Base-by-base conservation (phyloP, 2,888 invertebrate genomes). In the Trichopria drosophilae region DNA sequence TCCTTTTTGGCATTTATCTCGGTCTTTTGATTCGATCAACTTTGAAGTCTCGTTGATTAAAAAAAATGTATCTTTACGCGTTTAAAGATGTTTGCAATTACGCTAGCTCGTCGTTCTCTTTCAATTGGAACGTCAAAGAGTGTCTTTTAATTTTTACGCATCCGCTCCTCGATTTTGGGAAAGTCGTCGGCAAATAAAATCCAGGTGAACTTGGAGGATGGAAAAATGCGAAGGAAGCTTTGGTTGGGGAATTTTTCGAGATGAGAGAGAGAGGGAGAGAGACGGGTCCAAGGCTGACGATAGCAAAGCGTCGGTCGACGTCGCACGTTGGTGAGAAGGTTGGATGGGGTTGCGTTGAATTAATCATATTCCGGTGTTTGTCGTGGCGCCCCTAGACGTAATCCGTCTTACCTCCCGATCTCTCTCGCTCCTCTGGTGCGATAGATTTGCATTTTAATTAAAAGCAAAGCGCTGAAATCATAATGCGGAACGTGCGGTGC, bases 371-470 rank as follows among this genome's bases (percentile, higher is more conserved):
- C 73, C 67, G 68, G 68, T 75, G 73, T 73, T 75, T 75, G 74
- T 74, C 73, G 71, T 72, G 64, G 68, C 71, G 64, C 67, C 71
- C 69, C 69, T 65, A 71, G 69, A 71, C 74, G 69, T 75, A 75
- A 75, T 74, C 75, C 74, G 73, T 75, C 75, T 75, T 75, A 75
- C 74, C 73, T 75, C 68, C 66, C 68, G 67, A 69, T 71, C 68
- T 62, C 64, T 62, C 61, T 63, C 62, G 60, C 54, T 61, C 51
- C 61, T 59, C 64, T 60, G 61, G 51, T 58, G 53, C 67, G 69
- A 72, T 72, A 77, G 81, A 82, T 81, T 82, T 81, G 81, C 81
- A 79, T 79, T 79, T 79, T 79, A 79, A 79, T 79, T 79, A 79
- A 79, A 78, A 78, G 78, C 78, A 78, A 76, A 80, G 80, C 80